These are phyloP conservation scores for Tenthredo livida DNA, from an alignment of 2,888 invertebrate genomes.

Conservation along the genomic window DNA sequence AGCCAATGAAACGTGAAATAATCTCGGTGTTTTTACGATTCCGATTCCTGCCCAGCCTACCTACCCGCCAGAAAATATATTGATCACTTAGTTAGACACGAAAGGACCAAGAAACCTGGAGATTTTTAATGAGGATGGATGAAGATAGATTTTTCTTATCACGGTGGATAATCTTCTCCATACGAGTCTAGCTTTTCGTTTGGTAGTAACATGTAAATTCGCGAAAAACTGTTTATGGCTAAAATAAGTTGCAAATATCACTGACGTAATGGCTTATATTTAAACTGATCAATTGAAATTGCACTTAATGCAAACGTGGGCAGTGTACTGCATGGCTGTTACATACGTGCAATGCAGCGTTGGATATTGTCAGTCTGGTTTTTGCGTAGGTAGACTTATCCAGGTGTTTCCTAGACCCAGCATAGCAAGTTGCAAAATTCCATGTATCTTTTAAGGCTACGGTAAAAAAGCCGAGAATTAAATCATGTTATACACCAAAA, in stretches of 20 bases:
- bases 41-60: not conserved
- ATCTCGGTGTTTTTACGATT: not conserved
- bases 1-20: not conserved
- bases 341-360: not conserved
- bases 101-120: not conserved
- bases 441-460: not conserved
- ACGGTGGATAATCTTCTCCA: not conserved
- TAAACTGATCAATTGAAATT: slow-evolving; percentile 22
- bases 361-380: not conserved
- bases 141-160: not conserved
- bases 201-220: not conserved
- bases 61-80: not conserved
- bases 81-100: not conserved
- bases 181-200: not conserved
- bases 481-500: not conserved
- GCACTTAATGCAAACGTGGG: slow-evolving; percentile 25
- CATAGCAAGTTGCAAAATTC: not conserved
- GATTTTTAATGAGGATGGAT: not conserved
- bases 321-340: not conserved
- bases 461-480: not conserved
- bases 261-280: slow-evolving; percentile 4
- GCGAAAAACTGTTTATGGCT: not conserved
- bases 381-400: slow-evolving; percentile 23
- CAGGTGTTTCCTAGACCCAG: not conserved
- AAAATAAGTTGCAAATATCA: not conserved